phyloP scores from a whole-genome alignment of 2,888 invertebrate species.

The Allolobophora icterica region DNA sequence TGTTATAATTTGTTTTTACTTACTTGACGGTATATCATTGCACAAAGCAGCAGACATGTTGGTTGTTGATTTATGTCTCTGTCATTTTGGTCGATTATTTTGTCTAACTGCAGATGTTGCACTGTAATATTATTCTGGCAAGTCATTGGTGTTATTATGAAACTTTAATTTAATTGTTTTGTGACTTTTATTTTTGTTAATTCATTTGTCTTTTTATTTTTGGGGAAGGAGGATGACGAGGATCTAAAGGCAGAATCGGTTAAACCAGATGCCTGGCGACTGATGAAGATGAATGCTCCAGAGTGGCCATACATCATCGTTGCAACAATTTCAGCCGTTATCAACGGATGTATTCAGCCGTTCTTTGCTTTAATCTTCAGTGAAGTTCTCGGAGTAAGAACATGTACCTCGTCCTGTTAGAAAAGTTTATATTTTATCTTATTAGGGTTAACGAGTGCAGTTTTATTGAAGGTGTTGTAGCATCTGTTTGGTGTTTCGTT shows the following conservation, averaged over 20 bases:
- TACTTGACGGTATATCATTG: too few species aligned
- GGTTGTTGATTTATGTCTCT: too few species aligned
- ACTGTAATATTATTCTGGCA: too few species aligned
- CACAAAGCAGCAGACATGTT: too few species aligned
- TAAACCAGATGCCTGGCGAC: constrained; percentile 59
- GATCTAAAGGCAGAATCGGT: neutral
- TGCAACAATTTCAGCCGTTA: constrained; percentile 55
- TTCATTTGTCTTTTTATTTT: neutral
- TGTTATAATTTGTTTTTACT: too few species aligned
- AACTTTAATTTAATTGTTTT: too few species aligned
- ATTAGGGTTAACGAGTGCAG: neutral
- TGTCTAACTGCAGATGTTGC: too few species aligned
- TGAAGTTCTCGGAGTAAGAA: constrained; percentile 49
- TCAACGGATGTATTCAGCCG: constrained; percentile 62
- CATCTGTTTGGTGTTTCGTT: neutral
- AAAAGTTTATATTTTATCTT: neutral
- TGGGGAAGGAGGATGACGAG: too few species aligned
- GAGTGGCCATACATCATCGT: constrained; percentile 55
- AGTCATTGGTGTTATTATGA: too few species aligned
- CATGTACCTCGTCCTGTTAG: neutral
- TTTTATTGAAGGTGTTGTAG: neutral
- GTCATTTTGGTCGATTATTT: too few species aligned
- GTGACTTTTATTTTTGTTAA: too few species aligned
- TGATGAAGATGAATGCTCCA: constrained; percentile 56
- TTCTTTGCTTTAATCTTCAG: constrained; percentile 64